Percentiles rank a stretch among this genome's conserved stretches.
Conservation (phyloP, 1,140 invertebrate genomes). For the Cotesia vestalis region DNA sequence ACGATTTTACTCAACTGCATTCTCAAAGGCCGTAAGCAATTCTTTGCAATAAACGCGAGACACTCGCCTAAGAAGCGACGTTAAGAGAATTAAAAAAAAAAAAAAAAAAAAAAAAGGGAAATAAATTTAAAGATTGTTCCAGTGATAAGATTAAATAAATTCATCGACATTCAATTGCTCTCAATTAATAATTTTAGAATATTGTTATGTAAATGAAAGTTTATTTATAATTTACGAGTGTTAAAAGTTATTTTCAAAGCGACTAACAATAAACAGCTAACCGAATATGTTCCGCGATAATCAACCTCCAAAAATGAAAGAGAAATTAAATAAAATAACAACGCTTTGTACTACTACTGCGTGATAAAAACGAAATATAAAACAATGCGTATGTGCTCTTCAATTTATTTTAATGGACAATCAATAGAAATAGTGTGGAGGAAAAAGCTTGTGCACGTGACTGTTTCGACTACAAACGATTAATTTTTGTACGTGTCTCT, state of each 20-base stretch:
- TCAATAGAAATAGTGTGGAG: constrained; percentile 29
- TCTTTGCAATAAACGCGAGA: constrained; percentile 7
- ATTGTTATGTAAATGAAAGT: too few species aligned
- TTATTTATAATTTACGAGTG: too few species aligned
- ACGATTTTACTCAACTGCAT: background rate
- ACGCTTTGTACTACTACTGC: background rate
- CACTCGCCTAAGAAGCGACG: background rate
- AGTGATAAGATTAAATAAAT: too few species aligned
- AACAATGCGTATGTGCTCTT: constrained; percentile 21
- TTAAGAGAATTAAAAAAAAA: background rate
- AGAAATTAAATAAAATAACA: constrained; percentile 31
- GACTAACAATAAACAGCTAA: too few species aligned
- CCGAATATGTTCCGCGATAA: background rate
- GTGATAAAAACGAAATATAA: constrained; percentile 19
- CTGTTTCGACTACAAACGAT: constrained; percentile 34
- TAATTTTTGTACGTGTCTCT: constrained; percentile 21
- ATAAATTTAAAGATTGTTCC: too few species aligned
- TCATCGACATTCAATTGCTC: too few species aligned
- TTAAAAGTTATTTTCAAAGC: too few species aligned
- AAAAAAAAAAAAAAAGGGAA: too few species aligned
- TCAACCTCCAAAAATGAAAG: constrained; percentile 13
- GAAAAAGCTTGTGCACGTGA: constrained; percentile 26
- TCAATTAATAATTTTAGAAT: background rate
- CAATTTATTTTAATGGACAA: constrained; percentile 38
- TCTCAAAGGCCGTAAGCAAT: constrained; percentile 1